Base-by-base conservation (phyloP, 2,113 vertebrate genomes). In the Haemorhous mexicanus region DNA sequence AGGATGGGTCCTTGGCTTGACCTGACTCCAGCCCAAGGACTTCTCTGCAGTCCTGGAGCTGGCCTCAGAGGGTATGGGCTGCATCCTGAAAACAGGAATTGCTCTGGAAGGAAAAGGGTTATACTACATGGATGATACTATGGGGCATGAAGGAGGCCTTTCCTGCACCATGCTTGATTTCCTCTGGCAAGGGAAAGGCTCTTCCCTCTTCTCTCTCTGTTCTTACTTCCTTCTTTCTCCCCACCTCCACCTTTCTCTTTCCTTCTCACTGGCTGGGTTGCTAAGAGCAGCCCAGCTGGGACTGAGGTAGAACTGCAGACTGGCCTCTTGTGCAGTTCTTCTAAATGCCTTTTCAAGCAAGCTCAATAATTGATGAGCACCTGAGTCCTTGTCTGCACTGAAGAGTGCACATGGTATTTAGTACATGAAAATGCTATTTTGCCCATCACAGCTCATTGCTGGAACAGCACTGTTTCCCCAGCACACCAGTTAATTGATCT, bases 301-400 rank as follows among this genome's bases (percentile, higher is more conserved):
- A 96, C 7, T 76, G 79, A 84, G 21, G 15, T 63, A 73, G 59
- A 89, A 41, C 70, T 90, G 73, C 80, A 93, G 81, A 90, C 94
- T 81, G 85, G 92, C 92, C 95, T 97, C 93, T 91, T 94, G 92
- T 92, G 83, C 95, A 69, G 90, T 92, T 96, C 94, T 96, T 79
- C 93, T 97, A 98, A 98, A 97, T 97, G 96, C 93, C 96, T 97
- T 97, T 98, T 98, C 96, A 97, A 97, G 96, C 91, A 93, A 67
- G 58, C 80, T 98, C 93, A 97, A 97, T 98, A 97, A 98, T 97
- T 96, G 93, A 98, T 98, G 92, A 97, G 67, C 89, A 94, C 94
- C 95, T 89, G 91, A 85, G 75, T 92, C 93, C 78, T 95, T 95
- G 79, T 93, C 93, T 75, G 37, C 32, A 23, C 85, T 87, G 85